phyloP scores from a whole-genome alignment of 2,888 invertebrate genomes.

The Athripsodes cinereus region DNA sequence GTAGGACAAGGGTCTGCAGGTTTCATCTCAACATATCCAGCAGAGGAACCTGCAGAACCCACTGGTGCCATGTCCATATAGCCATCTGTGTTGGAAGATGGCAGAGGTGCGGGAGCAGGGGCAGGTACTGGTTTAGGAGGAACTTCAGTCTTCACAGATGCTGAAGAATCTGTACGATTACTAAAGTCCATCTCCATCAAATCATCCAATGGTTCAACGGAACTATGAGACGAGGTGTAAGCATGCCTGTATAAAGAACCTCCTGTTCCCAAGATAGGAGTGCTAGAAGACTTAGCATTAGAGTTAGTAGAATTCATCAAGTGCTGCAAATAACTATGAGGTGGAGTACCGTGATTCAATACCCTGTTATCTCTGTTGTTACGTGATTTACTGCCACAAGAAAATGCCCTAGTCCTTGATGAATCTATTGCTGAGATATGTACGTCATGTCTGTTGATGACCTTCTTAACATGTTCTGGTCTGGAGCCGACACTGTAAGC shows the following conservation, averaged over 20 bases:
- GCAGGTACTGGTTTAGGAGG: slow-evolving; percentile 31
- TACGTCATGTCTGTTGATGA: slow-evolving; percentile 38
- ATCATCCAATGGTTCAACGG: slow-evolving; percentile 64
- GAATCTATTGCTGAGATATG: slow-evolving; percentile 39
- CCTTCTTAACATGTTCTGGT: slow-evolving; percentile 58
- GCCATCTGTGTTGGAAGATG: slow-evolving; percentile 32
- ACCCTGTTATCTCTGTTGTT: slow-evolving; percentile 32
- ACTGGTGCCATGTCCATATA: slow-evolving; percentile 48
- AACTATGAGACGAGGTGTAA: slow-evolving; percentile 43
- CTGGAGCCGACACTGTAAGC: slow-evolving; percentile 84
- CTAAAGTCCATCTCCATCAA: slow-evolving; percentile 75
- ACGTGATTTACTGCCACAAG: slow-evolving; percentile 66
- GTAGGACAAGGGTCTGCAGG: slow-evolving; percentile 36
- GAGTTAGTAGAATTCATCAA: slow-evolving; percentile 23
- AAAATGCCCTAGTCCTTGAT: slow-evolving; percentile 66
- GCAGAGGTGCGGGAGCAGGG: slow-evolving; percentile 22
- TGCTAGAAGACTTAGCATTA: slow-evolving; percentile 58
- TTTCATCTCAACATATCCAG: slow-evolving; percentile 60
- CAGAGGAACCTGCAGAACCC: slow-evolving; percentile 30
- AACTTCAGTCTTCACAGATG: slow-evolving; percentile 28
- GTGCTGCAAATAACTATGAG: slow-evolving; percentile 28
- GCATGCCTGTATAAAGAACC: slow-evolving; percentile 37
- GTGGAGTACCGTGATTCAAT: slow-evolving; percentile 32
- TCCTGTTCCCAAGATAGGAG: slow-evolving; percentile 56
- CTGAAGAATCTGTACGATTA: slow-evolving; percentile 30